phyloP scores from a whole-genome alignment of 2,113 vertebrate species.

The Hucho hucho region DNA sequence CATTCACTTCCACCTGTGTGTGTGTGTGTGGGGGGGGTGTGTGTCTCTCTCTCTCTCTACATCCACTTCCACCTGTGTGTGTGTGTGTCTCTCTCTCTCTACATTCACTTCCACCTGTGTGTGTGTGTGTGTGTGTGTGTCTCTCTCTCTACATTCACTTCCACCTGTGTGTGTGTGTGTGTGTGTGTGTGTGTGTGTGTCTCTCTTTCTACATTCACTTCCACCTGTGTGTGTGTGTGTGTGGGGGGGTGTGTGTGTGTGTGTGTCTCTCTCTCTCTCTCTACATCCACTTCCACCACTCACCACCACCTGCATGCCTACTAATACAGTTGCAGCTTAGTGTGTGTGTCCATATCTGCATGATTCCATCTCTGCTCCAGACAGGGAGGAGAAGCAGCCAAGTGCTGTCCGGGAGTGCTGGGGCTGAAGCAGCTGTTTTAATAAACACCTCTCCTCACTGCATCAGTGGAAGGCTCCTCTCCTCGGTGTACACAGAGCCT shows the following conservation, averaged over 20 bases:
- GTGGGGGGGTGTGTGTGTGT: too few relatives aligned
- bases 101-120: too few relatives aligned
- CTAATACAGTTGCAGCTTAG: conserved; percentile 1
- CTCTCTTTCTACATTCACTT: background rate
- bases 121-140: background rate
- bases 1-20: too few relatives aligned
- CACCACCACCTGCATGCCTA: background rate
- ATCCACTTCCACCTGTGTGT: too few relatives aligned
- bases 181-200: too few relatives aligned
- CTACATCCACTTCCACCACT: background rate
- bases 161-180: too few relatives aligned
- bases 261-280: background rate
- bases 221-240: too few relatives aligned
- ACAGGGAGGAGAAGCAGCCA: background rate
- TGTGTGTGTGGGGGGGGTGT: background rate
- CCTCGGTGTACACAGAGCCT: conserved; percentile 44
- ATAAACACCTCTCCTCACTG: conserved; percentile 47
- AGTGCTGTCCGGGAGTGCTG: conserved; percentile 2
- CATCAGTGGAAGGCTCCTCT: conserved; percentile 9
- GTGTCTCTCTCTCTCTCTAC: background rate
- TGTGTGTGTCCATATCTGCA: conserved; percentile 15
- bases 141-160: background rate
- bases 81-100: background rate
- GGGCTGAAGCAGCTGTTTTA: conserved; percentile 40
- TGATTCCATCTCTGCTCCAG: conserved; percentile 32